Conservation (phyloP, 2,888 invertebrate species). For the Odontomyia ornata region DNA sequence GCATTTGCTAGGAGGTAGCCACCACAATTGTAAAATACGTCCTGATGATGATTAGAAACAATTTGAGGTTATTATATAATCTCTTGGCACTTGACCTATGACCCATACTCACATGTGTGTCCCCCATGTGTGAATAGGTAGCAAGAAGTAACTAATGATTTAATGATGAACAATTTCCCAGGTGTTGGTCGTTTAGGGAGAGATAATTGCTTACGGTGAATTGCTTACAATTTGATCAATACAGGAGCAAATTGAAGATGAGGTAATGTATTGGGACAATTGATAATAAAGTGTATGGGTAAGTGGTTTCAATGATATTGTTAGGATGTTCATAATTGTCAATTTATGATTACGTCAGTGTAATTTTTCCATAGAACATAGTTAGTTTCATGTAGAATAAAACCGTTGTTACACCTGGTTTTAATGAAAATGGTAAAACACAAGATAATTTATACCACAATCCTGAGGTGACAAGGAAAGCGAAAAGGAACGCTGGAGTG, state of each 20-base stretch:
- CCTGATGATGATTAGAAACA: constrained; percentile 29
- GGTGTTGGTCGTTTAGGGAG: neutral
- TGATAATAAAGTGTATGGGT: neutral
- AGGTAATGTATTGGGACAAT: neutral
- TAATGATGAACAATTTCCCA: constrained; percentile 10
- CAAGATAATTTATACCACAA: no score
- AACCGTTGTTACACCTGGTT: no score
- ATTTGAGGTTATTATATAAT: constrained; percentile 32
- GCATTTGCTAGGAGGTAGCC: neutral
- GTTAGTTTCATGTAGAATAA: no score
- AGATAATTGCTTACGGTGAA: neutral
- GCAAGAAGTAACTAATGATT: neutral
- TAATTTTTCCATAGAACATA: no score
- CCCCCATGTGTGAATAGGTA: no score
- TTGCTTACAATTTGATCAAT: neutral
- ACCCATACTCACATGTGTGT: neutral
- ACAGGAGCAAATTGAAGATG: neutral
- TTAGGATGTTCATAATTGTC: no score
- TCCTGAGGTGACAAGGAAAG: no score
- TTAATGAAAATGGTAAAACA: no score
- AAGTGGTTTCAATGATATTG: neutral
- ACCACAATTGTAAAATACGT: neutral
- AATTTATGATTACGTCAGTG: no score
- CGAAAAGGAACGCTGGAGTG: no score
- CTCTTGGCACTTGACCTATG: neutral